Evolutionary conservation across 2,888 invertebrate genomes (phyloP), one percentile per base, ranked within the genome.

Genomic region (Metalampra italica): DNA sequence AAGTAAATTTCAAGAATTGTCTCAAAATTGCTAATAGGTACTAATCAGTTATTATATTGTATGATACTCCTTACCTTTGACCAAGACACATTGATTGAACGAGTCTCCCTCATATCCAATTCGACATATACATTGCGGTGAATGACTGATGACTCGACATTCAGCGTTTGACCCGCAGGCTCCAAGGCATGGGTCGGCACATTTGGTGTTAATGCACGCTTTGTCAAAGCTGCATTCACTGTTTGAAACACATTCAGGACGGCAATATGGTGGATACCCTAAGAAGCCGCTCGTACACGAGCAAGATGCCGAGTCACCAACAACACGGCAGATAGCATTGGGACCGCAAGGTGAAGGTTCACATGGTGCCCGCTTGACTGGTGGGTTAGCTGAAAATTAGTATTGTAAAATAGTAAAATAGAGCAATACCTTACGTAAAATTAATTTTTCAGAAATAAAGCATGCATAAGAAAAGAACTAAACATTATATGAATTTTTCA

Each of bases 101-200:
- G 96, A 94, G 91, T 96, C 94, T 44, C 96, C 96, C 51, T 92
- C 90, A 68, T 91, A 92, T 48, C 91, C 91, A 29, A 82, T 71
- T 56, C 93, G 93, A 68, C 97, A 97, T 47, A 91, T 92, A 69
- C 97, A 97, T 51, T 95, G 93, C 0, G 97, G 96, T 59, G 94
- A 94, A 75, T 97, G 97, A 73, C 96, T 96, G 46, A 96, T 91
- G 1, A 95, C 94, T 52, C 93, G 90, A 70, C 97, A 97, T 46
- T 92, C 83, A 0, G 97, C 94, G 49, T 92, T 92, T 54, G 91
- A 91, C 46, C 96, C 96, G 60, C 96, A 96, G 30, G 94, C 92
- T 39, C 95, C 95, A 3, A 93, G 91, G 64, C 96, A 97, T 13
- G 96, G 96, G 71, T 96, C 94, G 7, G 91, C 82, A 67, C 96